Evolutionary conservation across 2,888 invertebrate genomes (phyloP).

Genomic region (Napeogenes inachia): DNA sequence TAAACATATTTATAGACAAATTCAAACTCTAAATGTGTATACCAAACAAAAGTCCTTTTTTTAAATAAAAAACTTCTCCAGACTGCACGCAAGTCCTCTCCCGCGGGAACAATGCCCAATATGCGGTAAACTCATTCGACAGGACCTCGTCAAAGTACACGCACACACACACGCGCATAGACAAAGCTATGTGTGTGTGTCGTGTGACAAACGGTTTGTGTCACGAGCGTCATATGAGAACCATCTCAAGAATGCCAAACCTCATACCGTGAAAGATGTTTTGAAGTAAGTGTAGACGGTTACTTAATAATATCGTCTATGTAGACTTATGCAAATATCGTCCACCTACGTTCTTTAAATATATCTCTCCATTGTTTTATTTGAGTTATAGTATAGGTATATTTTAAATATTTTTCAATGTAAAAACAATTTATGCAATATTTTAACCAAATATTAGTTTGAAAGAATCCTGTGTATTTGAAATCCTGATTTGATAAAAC

Average conservation of each 20-base stretch:
- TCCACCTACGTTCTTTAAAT: too few relatives aligned
- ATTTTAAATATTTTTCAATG: too few relatives aligned
- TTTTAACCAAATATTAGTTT: too few relatives aligned
- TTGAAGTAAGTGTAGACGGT: slow-evolving; percentile 42
- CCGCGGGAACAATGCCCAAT: slow-evolving; percentile 44
- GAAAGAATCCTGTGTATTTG: too few relatives aligned
- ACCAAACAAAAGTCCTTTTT: background rate
- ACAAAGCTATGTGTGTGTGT: slow-evolving; percentile 37
- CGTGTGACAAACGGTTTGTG: slow-evolving; percentile 50
- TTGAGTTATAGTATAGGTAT: too few relatives aligned
- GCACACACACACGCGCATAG: slow-evolving; percentile 42
- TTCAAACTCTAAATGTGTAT: background rate
- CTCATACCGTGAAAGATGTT: slow-evolving; percentile 43
- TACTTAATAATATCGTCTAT: background rate
- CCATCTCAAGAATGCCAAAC: slow-evolving; percentile 51
- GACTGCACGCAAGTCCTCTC: slow-evolving; percentile 36
- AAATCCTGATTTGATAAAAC: too few relatives aligned
- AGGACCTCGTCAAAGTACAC: slow-evolving; percentile 42
- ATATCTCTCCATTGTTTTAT: too few relatives aligned
- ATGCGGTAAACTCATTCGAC: slow-evolving; percentile 51
- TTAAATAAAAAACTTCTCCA: background rate
- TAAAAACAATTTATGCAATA: too few relatives aligned
- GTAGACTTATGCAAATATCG: background rate
- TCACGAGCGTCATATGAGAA: slow-evolving; percentile 52
- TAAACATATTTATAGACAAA: background rate